Evolutionary conservation across 2,888 invertebrate species (phyloP), one percentile per base, ranked within the genome.

Genomic region (Drosophila differens): DNA sequence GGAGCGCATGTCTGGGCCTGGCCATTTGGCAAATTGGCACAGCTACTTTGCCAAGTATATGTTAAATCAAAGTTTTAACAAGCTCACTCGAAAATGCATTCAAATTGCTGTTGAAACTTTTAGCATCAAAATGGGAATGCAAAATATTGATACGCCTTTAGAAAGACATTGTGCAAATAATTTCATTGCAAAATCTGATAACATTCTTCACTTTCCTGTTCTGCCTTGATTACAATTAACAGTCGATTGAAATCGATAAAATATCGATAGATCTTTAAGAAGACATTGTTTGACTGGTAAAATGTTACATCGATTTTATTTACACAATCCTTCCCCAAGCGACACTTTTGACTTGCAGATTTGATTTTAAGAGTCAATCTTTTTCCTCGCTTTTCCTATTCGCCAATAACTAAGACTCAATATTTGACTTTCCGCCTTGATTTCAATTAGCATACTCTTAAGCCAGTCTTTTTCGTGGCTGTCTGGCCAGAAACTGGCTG

Each of bases 381-480:
- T 47, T 47, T 7, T 1, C 4, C 22, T 33, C 14, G 14, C 35
- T 59, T 35, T 59, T 25, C 33, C 16, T n/a, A 32, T 39, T n/a
- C 7, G 7, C 7, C 2, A 9, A 30, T 22, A 22, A 32, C 39
- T 60, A 10, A 12, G n/a, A 32, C 64, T 41, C 51, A 22, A 19
- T 41, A 25, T 57, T 64, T 64, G 30, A 14, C 19, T 25, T n/a
- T 25, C 16, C n/a, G 54, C 28, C 33, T 52, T 39, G 51, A 52
- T 59, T 68, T 73, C 59, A 77, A 77, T 77, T 77, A 73, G 58
- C 78, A 77, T 77, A 69, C 69, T 59, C 62, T 55, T 19, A 71
- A 70, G 41, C 53, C 35, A n/a, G 58, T 54, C 68, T 62, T 37
- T 33, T 39, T 39, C 60, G 28, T 35, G 68, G 44, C 22, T n/a